Base-by-base conservation (phyloP, 2,797 vertebrate species). In the Schizopygopsis malacanthus region DNA sequence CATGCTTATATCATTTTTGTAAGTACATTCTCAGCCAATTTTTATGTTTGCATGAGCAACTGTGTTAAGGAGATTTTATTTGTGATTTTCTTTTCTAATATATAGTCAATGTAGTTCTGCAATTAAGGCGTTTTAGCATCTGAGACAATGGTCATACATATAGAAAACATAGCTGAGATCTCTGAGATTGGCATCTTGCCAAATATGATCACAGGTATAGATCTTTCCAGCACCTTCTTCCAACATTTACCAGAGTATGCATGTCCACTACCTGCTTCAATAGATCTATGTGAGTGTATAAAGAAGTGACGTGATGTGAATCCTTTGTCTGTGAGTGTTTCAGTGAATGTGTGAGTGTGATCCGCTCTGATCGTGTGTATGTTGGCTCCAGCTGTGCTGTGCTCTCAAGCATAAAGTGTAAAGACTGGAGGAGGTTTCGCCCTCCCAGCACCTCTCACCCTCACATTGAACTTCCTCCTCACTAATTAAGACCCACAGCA, bases 341-440 rank as follows among this genome's bases (percentile, higher is more conserved):
- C 52, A 39, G 39, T 56, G 72, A 61, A 33, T 86, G 61, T 79
- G 41, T 80, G 72, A 67, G 65, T 65, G 84, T 75, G 50, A 75
- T 83, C 25, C 3, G 18, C 41, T 83, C 59, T 47, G 81, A 81
- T 33, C 37, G 87, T 33, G 82, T 82, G 39, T 50, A 41, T 65
- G 79, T 59, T 71, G 86, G 86, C 89, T 93, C 90, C 90, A 92
- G 92, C 92, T 93, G 92, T 89, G 91, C 76, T 90, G 89, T 91
- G 88, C 91, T 91, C 65, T 93, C 88, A 92, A 91, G 91, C 91
- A 93, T 90, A 92, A 93, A 82, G 92, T 95, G 93, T 92, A 91
- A 94, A 90, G 69, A 41, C 92, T 85, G 87, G 91, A 90, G 90
- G 90, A 91, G 90, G 91, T 90, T 85, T 79, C 79, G 89, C 88